Evolutionary conservation across 2,888 invertebrate species (phyloP).

Genomic region (Drosophila borborema): DNA sequence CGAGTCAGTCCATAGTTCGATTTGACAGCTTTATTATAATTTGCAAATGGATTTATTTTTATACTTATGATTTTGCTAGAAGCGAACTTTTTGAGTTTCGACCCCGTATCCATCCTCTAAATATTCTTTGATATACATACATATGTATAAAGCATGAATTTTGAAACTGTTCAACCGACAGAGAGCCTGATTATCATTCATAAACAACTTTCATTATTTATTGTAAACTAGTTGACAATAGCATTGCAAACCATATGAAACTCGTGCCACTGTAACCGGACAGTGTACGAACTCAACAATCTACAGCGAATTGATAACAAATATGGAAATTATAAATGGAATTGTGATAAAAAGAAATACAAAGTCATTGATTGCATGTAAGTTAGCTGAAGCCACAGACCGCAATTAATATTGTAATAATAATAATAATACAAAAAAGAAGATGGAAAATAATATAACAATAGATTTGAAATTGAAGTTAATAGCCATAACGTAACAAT

Average conservation of each 20-base stretch:
- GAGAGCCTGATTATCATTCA: slow-evolving; percentile 72
- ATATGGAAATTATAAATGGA: slow-evolving; percentile 67
- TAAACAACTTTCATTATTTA: slow-evolving; percentile 55
- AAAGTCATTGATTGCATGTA: slow-evolving; percentile 72
- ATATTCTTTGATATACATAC: slow-evolving; percentile 20
- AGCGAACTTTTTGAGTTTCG: slow-evolving; percentile 33
- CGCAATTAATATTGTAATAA: slow-evolving; percentile 30
- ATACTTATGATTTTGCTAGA: slow-evolving; percentile 58
- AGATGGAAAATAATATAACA: slow-evolving; percentile 17
- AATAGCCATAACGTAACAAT: slow-evolving; percentile 57
- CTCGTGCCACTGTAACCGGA: background rate
- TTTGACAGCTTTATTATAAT: slow-evolving; percentile 59
- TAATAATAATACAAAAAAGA: background rate
- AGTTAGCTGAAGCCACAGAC: slow-evolving; percentile 51
- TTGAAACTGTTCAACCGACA: slow-evolving; percentile 48
- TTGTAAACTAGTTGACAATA: slow-evolving; percentile 65
- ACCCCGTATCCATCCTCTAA: slow-evolving; percentile 23
- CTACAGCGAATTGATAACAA: slow-evolving; percentile 48
- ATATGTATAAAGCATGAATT: slow-evolving; percentile 44
- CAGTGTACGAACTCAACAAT: slow-evolving; percentile 16
- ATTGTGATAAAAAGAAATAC: slow-evolving; percentile 74
- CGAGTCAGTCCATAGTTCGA: slow-evolving; percentile 39
- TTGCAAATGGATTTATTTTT: slow-evolving; percentile 43
- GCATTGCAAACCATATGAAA: slow-evolving; percentile 34
- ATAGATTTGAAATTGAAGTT: slow-evolving; percentile 41